A percentile compares a stretch with the other conserved stretches of the same genome.
Evolutionary conservation across 2,888 invertebrate genomes (phyloP).

Genomic region (Tetheella fluctuosa): DNA sequence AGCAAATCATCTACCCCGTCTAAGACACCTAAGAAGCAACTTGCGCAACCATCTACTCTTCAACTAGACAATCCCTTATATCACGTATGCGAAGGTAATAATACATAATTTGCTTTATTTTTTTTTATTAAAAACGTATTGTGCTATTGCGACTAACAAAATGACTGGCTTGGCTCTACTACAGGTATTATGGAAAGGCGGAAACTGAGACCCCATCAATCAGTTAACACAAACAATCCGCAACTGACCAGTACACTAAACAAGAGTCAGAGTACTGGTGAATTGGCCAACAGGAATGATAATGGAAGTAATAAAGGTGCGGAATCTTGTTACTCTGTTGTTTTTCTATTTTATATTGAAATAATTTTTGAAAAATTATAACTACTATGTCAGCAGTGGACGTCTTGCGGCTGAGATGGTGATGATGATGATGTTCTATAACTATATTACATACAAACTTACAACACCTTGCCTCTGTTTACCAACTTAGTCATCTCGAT

Average conservation of each 20-base stretch:
- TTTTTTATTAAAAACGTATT: slow-evolving; percentile 15
- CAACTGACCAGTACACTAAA: slow-evolving; percentile 67
- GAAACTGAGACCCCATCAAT: slow-evolving; percentile 73
- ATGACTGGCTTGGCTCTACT: slow-evolving; percentile 57
- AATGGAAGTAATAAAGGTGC: slow-evolving; percentile 65
- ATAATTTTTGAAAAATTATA: too few species aligned
- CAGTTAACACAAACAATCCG: slow-evolving; percentile 55
- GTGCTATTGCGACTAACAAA: slow-evolving; percentile 56
- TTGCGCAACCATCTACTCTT: slow-evolving; percentile 62
- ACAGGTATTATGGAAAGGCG: slow-evolving; percentile 78
- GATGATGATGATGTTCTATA: too few species aligned
- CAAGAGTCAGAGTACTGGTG: slow-evolving; percentile 84
- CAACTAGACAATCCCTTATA: slow-evolving; percentile 90
- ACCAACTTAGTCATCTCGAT: too few species aligned
- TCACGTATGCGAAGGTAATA: slow-evolving; percentile 90
- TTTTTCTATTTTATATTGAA: too few species aligned
- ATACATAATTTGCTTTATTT: slow-evolving; percentile 41
- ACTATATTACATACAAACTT: too few species aligned
- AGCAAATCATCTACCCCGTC: slow-evolving; percentile 79
- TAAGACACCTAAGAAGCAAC: slow-evolving; percentile 66
- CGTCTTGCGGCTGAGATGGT: too few species aligned
- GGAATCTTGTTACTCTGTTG: slow-evolving; percentile 15
- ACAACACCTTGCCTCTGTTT: too few species aligned
- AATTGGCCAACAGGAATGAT: slow-evolving; percentile 78
- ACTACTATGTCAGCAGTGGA: too few species aligned